Percentiles rank a stretch among this genome's conserved stretches.
Evolutionary conservation across 2,797 vertebrate genomes (phyloP).

Genomic region (Delichon dasypus): DNA sequence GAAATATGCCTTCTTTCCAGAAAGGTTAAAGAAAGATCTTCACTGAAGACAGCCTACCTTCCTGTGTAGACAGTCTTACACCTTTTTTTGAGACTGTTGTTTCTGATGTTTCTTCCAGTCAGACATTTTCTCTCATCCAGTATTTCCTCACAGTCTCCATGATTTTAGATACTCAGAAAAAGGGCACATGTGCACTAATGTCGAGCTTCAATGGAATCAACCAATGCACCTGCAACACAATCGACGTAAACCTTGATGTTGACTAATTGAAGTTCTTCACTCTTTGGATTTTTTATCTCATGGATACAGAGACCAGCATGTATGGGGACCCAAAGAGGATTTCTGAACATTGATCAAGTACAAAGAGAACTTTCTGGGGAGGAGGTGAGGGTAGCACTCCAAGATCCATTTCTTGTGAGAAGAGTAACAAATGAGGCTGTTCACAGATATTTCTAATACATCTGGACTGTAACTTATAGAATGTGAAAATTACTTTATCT

Average conservation of each 20-base stretch:
- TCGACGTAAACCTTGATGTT: constrained; percentile 53
- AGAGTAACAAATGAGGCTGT: not conserved
- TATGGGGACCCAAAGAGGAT: not conserved
- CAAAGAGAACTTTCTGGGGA: not conserved
- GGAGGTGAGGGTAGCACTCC: not conserved
- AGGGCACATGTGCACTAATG: constrained; percentile 33
- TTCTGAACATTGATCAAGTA: not conserved
- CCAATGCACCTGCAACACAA: constrained; percentile 59
- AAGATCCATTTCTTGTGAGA: not conserved
- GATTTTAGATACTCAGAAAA: constrained; percentile 62
- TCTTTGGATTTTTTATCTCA: constrained; percentile 17
- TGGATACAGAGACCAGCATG: not conserved
- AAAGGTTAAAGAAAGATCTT: constrained; percentile 45
- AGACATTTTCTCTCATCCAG: constrained; percentile 57
- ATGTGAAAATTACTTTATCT: not conserved
- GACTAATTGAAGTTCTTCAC: constrained; percentile 31
- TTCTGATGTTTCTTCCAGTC: constrained; percentile 52
- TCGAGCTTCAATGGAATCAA: constrained; percentile 55
- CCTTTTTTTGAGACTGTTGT: constrained; percentile 54
- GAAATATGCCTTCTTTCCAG: constrained; percentile 1
- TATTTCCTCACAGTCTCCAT: constrained; percentile 57
- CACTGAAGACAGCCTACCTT: constrained; percentile 61
- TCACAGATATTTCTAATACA: not conserved
- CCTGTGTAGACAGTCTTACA: constrained; percentile 40
- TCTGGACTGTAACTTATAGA: not conserved